These are phyloP conservation scores for Patella ulyssiponensis DNA, from an alignment of 2,888 invertebrate species.

Conservation along the genomic window DNA sequence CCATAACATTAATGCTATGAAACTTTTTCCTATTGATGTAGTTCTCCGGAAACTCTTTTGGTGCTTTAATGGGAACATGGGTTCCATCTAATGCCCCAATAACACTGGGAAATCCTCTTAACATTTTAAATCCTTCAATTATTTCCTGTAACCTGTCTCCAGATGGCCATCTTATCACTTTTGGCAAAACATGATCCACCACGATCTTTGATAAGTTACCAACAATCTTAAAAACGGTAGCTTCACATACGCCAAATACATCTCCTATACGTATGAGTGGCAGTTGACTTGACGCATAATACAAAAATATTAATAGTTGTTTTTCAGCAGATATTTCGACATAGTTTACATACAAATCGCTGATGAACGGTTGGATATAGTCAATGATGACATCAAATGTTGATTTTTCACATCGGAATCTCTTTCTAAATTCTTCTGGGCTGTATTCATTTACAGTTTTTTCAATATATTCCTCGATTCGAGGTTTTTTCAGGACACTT, in stretches of 20 bases:
- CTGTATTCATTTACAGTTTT: too few species aligned
- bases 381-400: neutral
- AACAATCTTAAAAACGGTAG: neutral
- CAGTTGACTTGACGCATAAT: neutral
- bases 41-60: neutral
- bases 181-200: neutral
- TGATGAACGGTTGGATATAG: neutral
- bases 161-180: constrained; percentile 1
- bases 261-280: neutral
- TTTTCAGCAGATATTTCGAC: neutral
- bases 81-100: constrained; percentile 6
- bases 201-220: neutral
- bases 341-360: neutral
- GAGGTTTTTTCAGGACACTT: too few species aligned
- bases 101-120: neutral
- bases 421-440: too few species aligned
- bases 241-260: neutral
- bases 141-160: neutral
- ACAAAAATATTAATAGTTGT: neutral
- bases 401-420: too few species aligned
- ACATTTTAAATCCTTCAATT: constrained; percentile 4
- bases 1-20: neutral
- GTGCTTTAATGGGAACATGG: constrained; percentile 7
- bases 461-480: too few species aligned
- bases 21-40: neutral